Base-by-base conservation (phyloP, 2,888 invertebrate species). In the Philereme vetulata region DNA sequence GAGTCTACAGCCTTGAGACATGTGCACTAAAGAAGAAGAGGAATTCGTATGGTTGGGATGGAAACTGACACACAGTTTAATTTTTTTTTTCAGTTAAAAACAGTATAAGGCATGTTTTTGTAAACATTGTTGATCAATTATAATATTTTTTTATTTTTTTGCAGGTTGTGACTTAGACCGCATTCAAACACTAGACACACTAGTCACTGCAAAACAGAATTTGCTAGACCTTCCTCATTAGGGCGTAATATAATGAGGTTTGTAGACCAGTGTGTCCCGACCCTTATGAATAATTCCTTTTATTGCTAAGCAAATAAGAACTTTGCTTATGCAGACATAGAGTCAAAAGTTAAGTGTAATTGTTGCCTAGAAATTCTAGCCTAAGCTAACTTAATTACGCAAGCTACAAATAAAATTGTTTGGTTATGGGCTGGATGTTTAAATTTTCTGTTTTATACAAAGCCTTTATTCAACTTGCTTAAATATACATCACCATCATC, bases 171-270 rank as follows among this genome's bases (percentile, higher is more conserved):
- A 53, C 61, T 71, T 72, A 36, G 0, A 58, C 70, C 70, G 68
- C 56, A 60, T 62, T 51, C 52, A 59, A 59, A 63, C 62, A 59
- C 68, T 62, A 70, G 66, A 62, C 63, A 72, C 67, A 78, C 74
- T 78, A 62, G 79, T 78, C 75, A 72, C 71, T 64, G 72, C 71
- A 77, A 76, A 78, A 77, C 77, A 72, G 75, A 77, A 77, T 77
- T 74, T 77, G 77, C 78, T 75, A 71, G 75, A 75, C 76, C 68
- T 73, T 77, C 72, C 78, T 82, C 81, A 77, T 83, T 81, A 79
- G 69, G 71, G 67, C 72, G 66, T 73, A 70, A 78, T 74, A 74
- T 81, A 80, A 82, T 78, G 76, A 82, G 77, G 72, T 77, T 78
- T 76, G 77, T 75, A 72, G 66, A 67, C 68, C 56, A 62, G 72